Base-by-base conservation (phyloP, 2,888 invertebrate species). In the Theretra japonica region DNA sequence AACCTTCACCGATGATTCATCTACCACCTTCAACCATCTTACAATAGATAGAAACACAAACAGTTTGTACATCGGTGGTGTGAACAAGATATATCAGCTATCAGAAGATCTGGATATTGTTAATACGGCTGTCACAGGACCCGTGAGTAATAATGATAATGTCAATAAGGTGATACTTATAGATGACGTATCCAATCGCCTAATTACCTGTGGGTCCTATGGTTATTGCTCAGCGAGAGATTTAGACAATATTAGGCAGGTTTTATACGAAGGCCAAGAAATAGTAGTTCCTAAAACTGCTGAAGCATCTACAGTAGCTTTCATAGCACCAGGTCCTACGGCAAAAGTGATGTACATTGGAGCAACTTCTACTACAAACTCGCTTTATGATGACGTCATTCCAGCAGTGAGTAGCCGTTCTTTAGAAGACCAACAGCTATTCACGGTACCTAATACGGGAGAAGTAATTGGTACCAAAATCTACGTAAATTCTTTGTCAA, bases 241-340 rank as follows among this genome's bases (percentile, higher is more conserved):
- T 91, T 94, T 99, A 78, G 97, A 97, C 89, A 98, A 99, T 95
- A 98, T 99, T 82, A 97, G 97, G 75, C 90, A 92, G 76, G 96
- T 97, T 91, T 96, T 97, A 77, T 96, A 96, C 79, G 97, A 97
- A 82, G 96, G 98, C 69, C 96, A 96, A 74, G 98, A 98, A 88
- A 97, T 99, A 15, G 98, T 99, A 69, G 99, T 99, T 70, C 98
- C 99, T 48, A 99, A 99, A 91, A 99, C 99, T 94, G 97, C 97
- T 58, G 97, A 97, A 30, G 98, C 99, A 17, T 98, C 99, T 58
- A 99, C 99, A 11, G 98, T 99, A 73, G 99, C 98, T 73, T 99
- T 99, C 90, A 99, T 99, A 78, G 99, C 99, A 0, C 98, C 98
- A 0, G 99, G 99, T 86, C 98, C 98, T 71, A 98, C 98, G 6